A percentile compares a stretch with the other conserved stretches of the same genome.
These are phyloP conservation scores for Pangasius larnaudii DNA, from an alignment of 2,797 vertebrate species.

Conservation along the genomic window DNA sequence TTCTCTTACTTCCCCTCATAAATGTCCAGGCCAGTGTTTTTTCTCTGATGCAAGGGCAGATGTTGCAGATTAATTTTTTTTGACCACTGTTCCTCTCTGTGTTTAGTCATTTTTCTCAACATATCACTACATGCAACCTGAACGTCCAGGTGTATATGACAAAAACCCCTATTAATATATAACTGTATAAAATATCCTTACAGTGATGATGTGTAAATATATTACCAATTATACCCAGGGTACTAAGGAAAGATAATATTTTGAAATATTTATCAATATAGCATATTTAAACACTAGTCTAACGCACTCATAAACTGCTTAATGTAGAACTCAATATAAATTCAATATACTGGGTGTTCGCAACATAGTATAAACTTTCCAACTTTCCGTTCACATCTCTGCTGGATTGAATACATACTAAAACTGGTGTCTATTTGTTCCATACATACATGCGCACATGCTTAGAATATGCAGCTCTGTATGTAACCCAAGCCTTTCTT, in stretches of 20 bases:
- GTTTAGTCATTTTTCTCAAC: neutral
- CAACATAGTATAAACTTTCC: neutral
- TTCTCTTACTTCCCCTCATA: neutral
- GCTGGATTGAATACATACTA: neutral
- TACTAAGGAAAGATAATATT: neutral
- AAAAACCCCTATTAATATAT: neutral
- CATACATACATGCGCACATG: slow-evolving; percentile 11
- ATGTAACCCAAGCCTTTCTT: slow-evolving; percentile 53
- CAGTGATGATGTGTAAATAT: neutral
- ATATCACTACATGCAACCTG: no score
- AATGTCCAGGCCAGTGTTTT: neutral
- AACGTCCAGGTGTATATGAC: neutral
- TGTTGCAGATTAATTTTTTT: neutral
- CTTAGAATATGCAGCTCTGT: slow-evolving; percentile 35
- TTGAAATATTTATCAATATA: neutral
- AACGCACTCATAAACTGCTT: neutral
- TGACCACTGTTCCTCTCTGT: neutral
- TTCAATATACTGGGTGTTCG: neutral
- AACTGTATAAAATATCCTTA: neutral
- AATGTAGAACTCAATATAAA: neutral
- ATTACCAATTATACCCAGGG: neutral
- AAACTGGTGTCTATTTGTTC: neutral
- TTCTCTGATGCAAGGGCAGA: neutral
- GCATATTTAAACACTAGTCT: neutral
- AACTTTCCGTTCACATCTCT: neutral